Evolutionary conservation across 2,888 invertebrate species (phyloP).

Genomic region (Branchipolynoe longqiensis): DNA sequence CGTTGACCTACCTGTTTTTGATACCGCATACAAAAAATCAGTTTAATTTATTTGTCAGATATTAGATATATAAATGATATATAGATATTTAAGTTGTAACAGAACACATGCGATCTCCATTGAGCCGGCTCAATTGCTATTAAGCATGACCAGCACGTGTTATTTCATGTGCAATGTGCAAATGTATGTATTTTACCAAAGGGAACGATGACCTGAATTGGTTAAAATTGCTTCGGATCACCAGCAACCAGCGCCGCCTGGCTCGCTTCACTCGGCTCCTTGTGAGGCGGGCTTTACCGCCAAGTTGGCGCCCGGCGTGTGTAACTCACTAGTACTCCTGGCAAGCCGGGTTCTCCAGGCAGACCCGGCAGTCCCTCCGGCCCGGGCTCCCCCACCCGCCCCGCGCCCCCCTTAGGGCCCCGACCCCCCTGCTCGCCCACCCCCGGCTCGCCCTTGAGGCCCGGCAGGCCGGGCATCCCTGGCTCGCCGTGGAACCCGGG

Average conservation of each 20-base stretch:
- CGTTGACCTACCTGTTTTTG: conserved; percentile 7
- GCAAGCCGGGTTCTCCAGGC: conserved; percentile 82
- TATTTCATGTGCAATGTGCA: too few relatives aligned
- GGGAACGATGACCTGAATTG: too few relatives aligned
- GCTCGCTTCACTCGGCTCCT: too few relatives aligned
- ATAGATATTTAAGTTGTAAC: background rate
- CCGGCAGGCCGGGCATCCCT: conserved; percentile 88
- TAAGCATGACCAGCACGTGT: too few relatives aligned
- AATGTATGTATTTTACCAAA: too few relatives aligned
- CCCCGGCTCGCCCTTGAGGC: conserved; percentile 86
- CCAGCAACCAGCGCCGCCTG: conserved; percentile 5
- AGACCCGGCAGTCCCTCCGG: conserved; percentile 60
- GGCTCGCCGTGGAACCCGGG: conserved; percentile 68
- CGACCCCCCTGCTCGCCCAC: conserved; percentile 86
- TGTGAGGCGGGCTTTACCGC: background rate
- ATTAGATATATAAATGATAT: background rate
- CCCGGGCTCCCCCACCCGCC: conserved; percentile 78
- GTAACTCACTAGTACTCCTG: conserved; percentile 83
- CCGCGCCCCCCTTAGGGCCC: conserved; percentile 94
- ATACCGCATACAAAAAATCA: background rate
- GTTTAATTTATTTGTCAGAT: background rate
- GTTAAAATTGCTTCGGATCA: too few relatives aligned
- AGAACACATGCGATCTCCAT: conserved; percentile 25
- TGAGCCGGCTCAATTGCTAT: background rate
- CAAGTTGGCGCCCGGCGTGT: background rate